Evolutionary conservation across 1,140 invertebrate species (phyloP).

Genomic region (Chrysomallon squamiferum): DNA sequence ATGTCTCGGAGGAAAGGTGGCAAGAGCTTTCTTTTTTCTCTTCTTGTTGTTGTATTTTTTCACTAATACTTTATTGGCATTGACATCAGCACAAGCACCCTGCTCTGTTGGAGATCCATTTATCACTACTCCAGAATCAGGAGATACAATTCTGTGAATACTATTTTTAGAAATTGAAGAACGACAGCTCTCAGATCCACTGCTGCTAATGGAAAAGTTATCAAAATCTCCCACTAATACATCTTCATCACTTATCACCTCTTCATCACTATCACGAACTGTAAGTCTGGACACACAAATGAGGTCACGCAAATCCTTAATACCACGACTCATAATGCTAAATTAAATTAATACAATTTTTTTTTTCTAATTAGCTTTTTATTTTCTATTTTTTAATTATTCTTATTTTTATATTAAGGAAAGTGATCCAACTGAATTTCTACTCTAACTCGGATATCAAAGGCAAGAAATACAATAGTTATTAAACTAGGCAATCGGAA

Average conservation of each 20-base stretch:
- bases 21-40: conserved; percentile 31
- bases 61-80: not conserved
- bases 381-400: not conserved
- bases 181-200: not conserved
- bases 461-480: conserved; percentile 66
- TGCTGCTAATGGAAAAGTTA: conserved; percentile 21
- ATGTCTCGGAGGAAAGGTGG: conserved; percentile 30
- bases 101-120: conserved; percentile 42
- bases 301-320: conserved; percentile 56
- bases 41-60: conserved; percentile 43
- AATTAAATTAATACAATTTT: no score
- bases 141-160: conserved; percentile 22
- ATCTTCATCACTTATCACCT: conserved; percentile 39
- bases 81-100: conserved; percentile 5
- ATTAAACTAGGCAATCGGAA: conserved; percentile 69
- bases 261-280: conserved; percentile 51
- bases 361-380: not conserved
- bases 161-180: not conserved
- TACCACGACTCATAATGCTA: conserved; percentile 57
- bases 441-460: conserved; percentile 63
- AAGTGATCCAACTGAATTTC: conserved; percentile 23
- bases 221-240: conserved; percentile 23
- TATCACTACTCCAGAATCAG: conserved; percentile 56
- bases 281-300: conserved; percentile 60
- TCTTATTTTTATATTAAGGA: not conserved